These are phyloP conservation scores for Ciconia nigra DNA, from an alignment of 2,797 vertebrate species.

Conservation along the genomic window DNA sequence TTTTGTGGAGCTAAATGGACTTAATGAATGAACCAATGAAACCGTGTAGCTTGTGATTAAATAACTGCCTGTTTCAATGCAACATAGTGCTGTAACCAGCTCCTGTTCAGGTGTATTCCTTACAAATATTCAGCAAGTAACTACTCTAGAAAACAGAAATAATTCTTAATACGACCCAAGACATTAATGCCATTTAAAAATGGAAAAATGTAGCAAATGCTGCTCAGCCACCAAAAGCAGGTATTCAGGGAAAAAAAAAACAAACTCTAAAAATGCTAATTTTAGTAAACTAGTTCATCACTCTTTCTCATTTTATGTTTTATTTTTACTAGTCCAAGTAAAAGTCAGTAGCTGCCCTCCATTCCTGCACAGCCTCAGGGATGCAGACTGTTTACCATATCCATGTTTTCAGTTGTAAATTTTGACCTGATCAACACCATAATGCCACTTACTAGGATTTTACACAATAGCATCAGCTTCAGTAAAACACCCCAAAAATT, in stretches of 20 bases:
- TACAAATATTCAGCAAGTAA: neutral
- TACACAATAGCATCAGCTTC: slow-evolving; percentile 45
- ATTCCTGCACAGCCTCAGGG: slow-evolving; percentile 31
- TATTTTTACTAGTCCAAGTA: neutral
- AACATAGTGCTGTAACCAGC: neutral
- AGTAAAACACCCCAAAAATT: slow-evolving; percentile 62
- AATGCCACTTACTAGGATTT: slow-evolving; percentile 58
- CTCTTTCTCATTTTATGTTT: neutral
- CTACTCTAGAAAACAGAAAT: neutral
- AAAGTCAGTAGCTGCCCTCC: neutral
- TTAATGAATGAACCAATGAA: neutral
- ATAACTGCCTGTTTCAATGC: neutral
- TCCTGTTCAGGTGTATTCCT: neutral
- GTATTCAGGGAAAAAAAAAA: neutral
- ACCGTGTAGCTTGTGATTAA: neutral
- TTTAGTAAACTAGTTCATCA: neutral
- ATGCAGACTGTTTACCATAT: slow-evolving; percentile 40
- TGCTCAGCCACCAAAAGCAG: neutral
- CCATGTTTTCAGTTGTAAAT: slow-evolving; percentile 74
- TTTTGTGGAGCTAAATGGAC: neutral
- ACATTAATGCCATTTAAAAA: neutral
- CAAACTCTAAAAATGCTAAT: neutral
- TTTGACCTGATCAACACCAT: slow-evolving; percentile 51
- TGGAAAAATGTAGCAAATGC: neutral
- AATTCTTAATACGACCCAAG: neutral